phyloP scores from a whole-genome alignment of 2,113 vertebrate species.

The Pollachius pollachius region DNA sequence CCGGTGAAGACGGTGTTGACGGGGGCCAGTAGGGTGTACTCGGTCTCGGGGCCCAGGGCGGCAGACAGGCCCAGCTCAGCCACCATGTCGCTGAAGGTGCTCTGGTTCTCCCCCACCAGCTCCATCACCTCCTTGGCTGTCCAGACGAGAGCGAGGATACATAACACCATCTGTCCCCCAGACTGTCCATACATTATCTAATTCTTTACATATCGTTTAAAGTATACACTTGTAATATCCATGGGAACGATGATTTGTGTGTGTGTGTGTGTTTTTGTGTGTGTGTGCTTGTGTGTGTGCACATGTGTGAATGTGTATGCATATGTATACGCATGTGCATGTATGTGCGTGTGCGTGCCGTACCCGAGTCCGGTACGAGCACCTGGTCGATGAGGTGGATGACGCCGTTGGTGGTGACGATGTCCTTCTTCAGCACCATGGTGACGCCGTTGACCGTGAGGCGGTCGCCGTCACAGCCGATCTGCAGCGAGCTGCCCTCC shows the following conservation, averaged over 20 bases:
- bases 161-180: neutral
- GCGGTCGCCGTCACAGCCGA: constrained; percentile 91
- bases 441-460: constrained; percentile 92
- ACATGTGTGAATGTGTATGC: too few relatives aligned
- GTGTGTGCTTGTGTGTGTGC: too few relatives aligned
- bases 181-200: neutral
- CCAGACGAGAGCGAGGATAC: constrained; percentile 14
- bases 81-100: constrained; percentile 82
- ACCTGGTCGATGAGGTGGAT: constrained; percentile 91
- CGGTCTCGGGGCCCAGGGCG: constrained; percentile 76
- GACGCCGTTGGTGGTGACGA: constrained; percentile 90
- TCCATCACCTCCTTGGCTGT: constrained; percentile 88
- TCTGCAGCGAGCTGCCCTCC: constrained; percentile 85
- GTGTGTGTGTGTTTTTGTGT: too few relatives aligned
- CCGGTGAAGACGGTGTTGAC: constrained; percentile 85
- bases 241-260: too few relatives aligned
- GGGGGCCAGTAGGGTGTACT: constrained; percentile 90
- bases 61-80: constrained; percentile 81
- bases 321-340: too few relatives aligned
- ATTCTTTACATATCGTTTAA: neutral
- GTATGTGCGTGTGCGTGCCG: constrained; percentile 29
- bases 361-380: constrained; percentile 91
- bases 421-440: constrained; percentile 95
- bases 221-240: too few relatives aligned
- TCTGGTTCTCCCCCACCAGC: constrained; percentile 81